Conservation (phyloP, 2,113 vertebrate species). For the Passer montanus region DNA sequence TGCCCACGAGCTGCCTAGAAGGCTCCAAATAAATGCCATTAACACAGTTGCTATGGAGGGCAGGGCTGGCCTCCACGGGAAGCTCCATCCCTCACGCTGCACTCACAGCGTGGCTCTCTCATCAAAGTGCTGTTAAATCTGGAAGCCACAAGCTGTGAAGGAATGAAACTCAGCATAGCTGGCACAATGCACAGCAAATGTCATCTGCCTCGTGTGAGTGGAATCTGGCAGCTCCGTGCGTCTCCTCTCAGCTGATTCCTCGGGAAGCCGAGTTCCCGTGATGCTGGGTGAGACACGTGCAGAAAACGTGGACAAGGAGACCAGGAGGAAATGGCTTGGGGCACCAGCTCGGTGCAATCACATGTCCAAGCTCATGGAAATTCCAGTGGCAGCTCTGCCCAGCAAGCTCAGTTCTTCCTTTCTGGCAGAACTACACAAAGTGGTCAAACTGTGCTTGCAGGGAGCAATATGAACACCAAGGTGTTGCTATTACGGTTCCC, state of each 20-base stretch:
- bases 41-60: not conserved
- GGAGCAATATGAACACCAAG: not conserved
- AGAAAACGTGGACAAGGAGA: not conserved
- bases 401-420: not conserved
- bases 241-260: not conserved
- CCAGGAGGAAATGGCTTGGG: not conserved
- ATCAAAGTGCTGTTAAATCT: not conserved
- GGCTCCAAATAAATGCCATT: slow-evolving; percentile 16
- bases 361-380: not conserved
- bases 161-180: not conserved
- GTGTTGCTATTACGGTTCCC: not conserved
- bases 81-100: slow-evolving; percentile 7
- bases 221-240: not conserved
- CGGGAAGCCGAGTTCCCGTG: not conserved
- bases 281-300: not conserved
- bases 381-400: not conserved
- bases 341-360: not conserved
- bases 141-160: slow-evolving; percentile 32
- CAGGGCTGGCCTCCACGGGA: not conserved
- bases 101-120: not conserved
- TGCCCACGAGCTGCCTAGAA: not conserved
- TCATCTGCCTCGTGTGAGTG: not conserved
- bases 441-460: not conserved
- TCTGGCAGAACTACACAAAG: not conserved
- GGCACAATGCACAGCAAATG: not conserved